Percentiles rank a stretch among this genome's conserved stretches.
Evolutionary conservation across 2,797 vertebrate species (phyloP).

Genomic region (Muraenolepis orangiensis): DNA sequence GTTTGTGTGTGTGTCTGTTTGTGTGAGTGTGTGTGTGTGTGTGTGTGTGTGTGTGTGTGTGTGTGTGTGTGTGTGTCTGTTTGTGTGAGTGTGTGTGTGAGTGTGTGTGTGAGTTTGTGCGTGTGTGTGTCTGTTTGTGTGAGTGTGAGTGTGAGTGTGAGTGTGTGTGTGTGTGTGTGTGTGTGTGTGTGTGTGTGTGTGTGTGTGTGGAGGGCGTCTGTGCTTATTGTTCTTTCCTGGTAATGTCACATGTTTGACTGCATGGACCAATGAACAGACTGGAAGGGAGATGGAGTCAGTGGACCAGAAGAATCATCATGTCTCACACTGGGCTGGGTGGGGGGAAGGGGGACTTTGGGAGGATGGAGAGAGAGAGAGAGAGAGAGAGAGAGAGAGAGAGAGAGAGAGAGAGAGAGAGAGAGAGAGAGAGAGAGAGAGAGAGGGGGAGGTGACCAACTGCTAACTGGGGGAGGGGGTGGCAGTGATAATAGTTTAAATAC

Average conservation of each 20-base stretch:
- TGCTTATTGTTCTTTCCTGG: constrained; percentile 40
- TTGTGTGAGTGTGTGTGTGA: neutral
- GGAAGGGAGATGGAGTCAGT: constrained; percentile 63
- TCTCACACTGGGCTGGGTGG: constrained; percentile 53
- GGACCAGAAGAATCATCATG: constrained; percentile 67
- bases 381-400: neutral
- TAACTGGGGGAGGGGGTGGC: constrained; percentile 43
- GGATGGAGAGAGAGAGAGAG: constrained; percentile 12
- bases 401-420: constrained; percentile 9
- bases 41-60: constrained; percentile 1
- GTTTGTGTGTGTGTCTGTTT: constrained; percentile 9
- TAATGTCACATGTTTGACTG: constrained; percentile 56
- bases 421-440: constrained; percentile 43
- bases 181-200: constrained; percentile 28
- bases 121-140: constrained; percentile 14
- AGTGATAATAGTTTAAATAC: constrained; percentile 57
- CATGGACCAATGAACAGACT: constrained; percentile 49
- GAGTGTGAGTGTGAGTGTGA: neutral
- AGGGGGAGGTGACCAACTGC: too few species aligned
- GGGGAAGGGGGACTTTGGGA: constrained; percentile 47
- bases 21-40: neutral
- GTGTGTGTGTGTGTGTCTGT: constrained; percentile 9
- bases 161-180: neutral
- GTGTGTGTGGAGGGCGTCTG: constrained; percentile 8
- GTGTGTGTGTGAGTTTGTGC: neutral